phyloP scores from a whole-genome alignment of 2,888 invertebrate genomes.

The Drosophila borborema region DNA sequence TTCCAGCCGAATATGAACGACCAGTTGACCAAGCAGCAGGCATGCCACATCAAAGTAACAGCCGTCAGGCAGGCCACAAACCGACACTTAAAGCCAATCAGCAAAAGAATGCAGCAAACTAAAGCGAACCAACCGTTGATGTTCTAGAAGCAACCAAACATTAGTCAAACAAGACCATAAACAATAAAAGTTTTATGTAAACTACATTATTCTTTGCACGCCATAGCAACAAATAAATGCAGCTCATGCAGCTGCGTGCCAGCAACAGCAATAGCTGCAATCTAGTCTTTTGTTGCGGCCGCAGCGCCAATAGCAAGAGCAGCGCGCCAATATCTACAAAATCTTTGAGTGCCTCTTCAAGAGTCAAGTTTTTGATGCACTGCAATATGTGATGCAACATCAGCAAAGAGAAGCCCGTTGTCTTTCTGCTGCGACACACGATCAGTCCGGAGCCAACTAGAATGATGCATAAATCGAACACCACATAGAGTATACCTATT shows the following conservation, averaged over 20 bases:
- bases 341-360: constrained; percentile 23
- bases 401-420: constrained; percentile 26
- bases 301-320: constrained; percentile 22
- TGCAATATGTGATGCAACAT: constrained; percentile 31
- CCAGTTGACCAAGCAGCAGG: constrained; percentile 3
- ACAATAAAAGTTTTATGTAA: not conserved
- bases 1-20: constrained; percentile 37
- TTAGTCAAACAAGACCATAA: not conserved
- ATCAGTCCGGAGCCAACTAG: constrained; percentile 18
- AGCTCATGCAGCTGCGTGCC: constrained; percentile 22
- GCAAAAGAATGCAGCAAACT: constrained; percentile 9
- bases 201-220: constrained; percentile 23
- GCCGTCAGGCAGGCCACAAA: constrained; percentile 5
- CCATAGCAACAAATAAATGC: constrained; percentile 9
- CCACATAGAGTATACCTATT: constrained; percentile 1
- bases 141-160: not conserved
- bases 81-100: constrained; percentile 36
- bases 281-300: not conserved
- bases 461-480: constrained; percentile 14
- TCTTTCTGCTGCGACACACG: not conserved
- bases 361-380: constrained; percentile 3
- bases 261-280: constrained; percentile 16
- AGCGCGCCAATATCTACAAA: constrained; percentile 41
- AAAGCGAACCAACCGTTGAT: constrained; percentile 8
- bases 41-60: constrained; percentile 20